phyloP scores from a whole-genome alignment of 2,113 vertebrate species.

The Nothobranchius kuhntae region DNA sequence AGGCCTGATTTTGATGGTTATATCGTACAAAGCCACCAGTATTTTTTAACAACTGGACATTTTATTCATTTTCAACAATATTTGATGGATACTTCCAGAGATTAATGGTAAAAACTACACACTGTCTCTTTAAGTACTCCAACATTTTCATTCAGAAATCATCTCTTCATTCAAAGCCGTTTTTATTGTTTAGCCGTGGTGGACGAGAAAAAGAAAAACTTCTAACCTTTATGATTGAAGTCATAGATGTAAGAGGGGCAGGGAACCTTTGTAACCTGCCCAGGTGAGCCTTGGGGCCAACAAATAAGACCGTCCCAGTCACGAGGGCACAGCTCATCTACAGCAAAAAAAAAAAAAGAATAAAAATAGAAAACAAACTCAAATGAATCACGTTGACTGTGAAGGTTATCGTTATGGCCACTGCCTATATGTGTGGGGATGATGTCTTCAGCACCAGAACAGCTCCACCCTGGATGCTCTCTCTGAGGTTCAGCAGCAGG shows the following conservation, averaged over 20 bases:
- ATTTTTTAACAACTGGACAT: too few relatives aligned
- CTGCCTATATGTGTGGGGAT: too few relatives aligned
- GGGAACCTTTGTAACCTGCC: slow-evolving; percentile 78
- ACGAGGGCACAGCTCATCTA: slow-evolving; percentile 82
- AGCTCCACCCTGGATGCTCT: too few relatives aligned
- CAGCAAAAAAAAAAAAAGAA: slow-evolving; percentile 17
- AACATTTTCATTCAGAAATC: not conserved
- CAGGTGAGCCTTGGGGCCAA: slow-evolving; percentile 85
- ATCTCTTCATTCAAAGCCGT: not conserved
- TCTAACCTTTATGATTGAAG: slow-evolving; percentile 89
- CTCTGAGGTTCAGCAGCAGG: too few relatives aligned
- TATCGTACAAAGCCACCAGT: too few relatives aligned
- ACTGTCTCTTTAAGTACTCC: too few relatives aligned
- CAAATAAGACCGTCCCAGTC: slow-evolving; percentile 91
- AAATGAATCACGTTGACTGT: not conserved
- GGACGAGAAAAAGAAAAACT: not conserved
- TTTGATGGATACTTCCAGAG: too few relatives aligned
- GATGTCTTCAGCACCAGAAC: too few relatives aligned
- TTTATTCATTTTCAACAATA: too few relatives aligned
- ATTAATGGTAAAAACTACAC: too few relatives aligned
- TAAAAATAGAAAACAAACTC: not conserved
- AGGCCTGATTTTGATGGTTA: too few relatives aligned
- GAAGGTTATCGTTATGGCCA: not conserved
- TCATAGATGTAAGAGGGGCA: slow-evolving; percentile 89
- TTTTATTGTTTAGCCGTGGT: not conserved